A percentile compares a stretch with the other conserved stretches of the same genome.
These are phyloP conservation scores for Clostera curtula DNA, from an alignment of 2,888 invertebrate genomes.

Conservation along the genomic window DNA sequence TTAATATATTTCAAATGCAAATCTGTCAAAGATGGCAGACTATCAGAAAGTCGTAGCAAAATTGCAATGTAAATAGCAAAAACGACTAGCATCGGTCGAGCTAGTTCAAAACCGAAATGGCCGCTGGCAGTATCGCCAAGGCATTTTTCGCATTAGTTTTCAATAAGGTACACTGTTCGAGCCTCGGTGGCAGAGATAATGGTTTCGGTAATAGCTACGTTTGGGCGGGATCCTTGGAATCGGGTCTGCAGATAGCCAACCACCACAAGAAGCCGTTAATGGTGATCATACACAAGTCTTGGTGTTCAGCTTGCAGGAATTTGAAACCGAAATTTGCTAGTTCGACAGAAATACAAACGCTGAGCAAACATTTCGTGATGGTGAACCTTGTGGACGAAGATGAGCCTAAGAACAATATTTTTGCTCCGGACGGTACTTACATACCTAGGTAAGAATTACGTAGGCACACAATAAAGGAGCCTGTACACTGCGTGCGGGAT, in stretches of 20 bases:
- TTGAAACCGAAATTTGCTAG: conserved; percentile 77
- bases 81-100: conserved; percentile 12
- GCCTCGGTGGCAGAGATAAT: conserved; percentile 41
- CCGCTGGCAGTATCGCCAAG: conserved; percentile 40
- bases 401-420: conserved; percentile 64
- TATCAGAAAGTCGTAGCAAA: conserved; percentile 16
- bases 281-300: conserved; percentile 79
- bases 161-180: conserved; percentile 39
- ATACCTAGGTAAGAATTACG: conserved; percentile 68
- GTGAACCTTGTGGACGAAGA: conserved; percentile 77
- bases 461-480: too few relatives aligned
- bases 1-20: conserved; percentile 21
- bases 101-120: conserved; percentile 31
- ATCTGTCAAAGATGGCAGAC: conserved; percentile 37
- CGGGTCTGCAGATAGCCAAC: conserved; percentile 52
- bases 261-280: conserved; percentile 75
- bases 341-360: conserved; percentile 67
- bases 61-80: conserved; percentile 36
- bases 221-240: conserved; percentile 64
- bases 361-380: conserved; percentile 80
- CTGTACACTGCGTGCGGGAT: too few relatives aligned
- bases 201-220: conserved; percentile 60
- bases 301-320: conserved; percentile 79
- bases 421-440: conserved; percentile 79
- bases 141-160: conserved; percentile 40